Evolutionary conservation across 2,113 vertebrate species (phyloP), one percentile per base, ranked within the genome.

Genomic region (Toxotes chatareus): DNA sequence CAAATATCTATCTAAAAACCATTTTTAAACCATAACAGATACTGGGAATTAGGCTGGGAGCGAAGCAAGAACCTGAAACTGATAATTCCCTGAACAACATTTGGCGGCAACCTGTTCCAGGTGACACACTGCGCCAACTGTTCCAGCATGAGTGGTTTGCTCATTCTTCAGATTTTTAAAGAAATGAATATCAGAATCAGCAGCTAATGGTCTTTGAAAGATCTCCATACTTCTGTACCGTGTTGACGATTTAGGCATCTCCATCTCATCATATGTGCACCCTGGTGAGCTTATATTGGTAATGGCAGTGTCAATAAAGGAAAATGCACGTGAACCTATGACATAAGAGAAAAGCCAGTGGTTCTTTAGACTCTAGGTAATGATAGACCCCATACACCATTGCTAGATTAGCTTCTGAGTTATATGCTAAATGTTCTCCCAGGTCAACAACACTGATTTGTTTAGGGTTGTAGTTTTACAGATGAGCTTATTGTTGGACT

Each of bases 31-130:
- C 27, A 57, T 55, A 57, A 57, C 55, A 84, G 74, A 65, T 70
- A 36, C 66, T 66, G 69, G 47, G 69, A 70, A 66, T 84, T 49
- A 73, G 16, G 17, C 34, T 21, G 51, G 62, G 73, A 86, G 38
- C 3, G 21, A 62, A 57, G 69, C 64, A 77, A 84, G 65, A 55
- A 3, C 11, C 38, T 74, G n/a, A 57, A 70, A 67, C 40, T 3
- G 13, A 84, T 76, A 67, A 78, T 51, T 71, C 62, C 66, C 80
- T 61, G 17, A 34, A n/a, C 27, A 73, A 17, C 63, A 40, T 23
- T 80, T 83, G 75, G 59, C n/a, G n/a, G 68, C 32, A 74, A 34
- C 66, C 53, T 76, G 46, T 60, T 81, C 57, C 73, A 83, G 79
- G 70, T 79, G 76, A 56, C 68, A 49, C 72, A 0, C 34, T 60